Conservation (phyloP, 2,888 invertebrate species). For the Platycheirus rosarum region DNA sequence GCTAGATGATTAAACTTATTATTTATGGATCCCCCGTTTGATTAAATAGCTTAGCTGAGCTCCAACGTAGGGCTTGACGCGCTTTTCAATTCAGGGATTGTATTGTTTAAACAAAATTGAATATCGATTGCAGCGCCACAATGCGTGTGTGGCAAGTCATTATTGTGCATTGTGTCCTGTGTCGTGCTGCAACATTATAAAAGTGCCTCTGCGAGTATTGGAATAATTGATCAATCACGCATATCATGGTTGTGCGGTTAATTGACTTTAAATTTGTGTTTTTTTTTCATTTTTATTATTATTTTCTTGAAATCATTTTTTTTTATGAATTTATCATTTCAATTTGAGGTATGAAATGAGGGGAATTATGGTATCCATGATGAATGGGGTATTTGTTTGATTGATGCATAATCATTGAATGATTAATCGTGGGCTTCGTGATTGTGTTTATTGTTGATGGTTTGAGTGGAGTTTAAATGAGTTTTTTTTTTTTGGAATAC, state of each 20-base stretch:
- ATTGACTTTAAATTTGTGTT: slow-evolving; percentile 60
- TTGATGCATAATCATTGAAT: slow-evolving; percentile 67
- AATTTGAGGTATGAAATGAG: slow-evolving; percentile 56
- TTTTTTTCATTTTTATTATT: slow-evolving; percentile 5
- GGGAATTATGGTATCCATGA: slow-evolving; percentile 64
- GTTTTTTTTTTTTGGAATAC: slow-evolving; percentile 20
- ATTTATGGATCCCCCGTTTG: slow-evolving; percentile 51
- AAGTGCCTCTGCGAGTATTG: not conserved
- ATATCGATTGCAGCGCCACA: slow-evolving; percentile 39
- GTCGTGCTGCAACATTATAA: not conserved
- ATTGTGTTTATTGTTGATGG: slow-evolving; percentile 61
- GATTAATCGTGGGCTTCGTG: slow-evolving; percentile 64
- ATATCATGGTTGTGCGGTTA: slow-evolving; percentile 61
- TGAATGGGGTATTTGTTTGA: slow-evolving; percentile 68
- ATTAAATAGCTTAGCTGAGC: slow-evolving; percentile 39
- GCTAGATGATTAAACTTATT: slow-evolving; percentile 60
- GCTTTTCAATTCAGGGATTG: slow-evolving; percentile 45
- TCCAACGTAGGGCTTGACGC: too few species aligned
- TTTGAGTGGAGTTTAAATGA: slow-evolving; percentile 40
- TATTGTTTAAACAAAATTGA: slow-evolving; percentile 36
- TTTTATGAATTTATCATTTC: slow-evolving; percentile 57
- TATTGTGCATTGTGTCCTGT: slow-evolving; percentile 5
- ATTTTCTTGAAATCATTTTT: not conserved
- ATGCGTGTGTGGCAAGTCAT: slow-evolving; percentile 33
- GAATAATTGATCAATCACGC: slow-evolving; percentile 70